Percentiles rank a stretch among this genome's conserved stretches.
Evolutionary conservation across 2,113 vertebrate species (phyloP).

Genomic region (Nansenia antarctica): DNA sequence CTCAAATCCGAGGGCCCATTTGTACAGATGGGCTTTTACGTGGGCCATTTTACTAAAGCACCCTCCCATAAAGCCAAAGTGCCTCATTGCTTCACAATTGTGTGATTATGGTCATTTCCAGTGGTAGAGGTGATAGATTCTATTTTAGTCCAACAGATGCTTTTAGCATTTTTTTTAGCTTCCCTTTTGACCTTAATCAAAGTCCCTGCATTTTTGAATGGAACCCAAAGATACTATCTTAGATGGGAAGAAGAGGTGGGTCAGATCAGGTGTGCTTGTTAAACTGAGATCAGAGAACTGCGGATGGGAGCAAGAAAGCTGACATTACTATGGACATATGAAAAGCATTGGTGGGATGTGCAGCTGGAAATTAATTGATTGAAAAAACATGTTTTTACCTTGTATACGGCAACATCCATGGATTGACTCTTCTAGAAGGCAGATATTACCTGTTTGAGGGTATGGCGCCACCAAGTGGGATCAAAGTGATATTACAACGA

Average conservation of each 20-base stretch:
- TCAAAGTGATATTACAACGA: constrained; percentile 7
- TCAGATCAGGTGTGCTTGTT: constrained; percentile 23
- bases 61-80: constrained; percentile 64
- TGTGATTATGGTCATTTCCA: constrained; percentile 64
- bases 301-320: background rate
- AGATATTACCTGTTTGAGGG: background rate
- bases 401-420: background rate
- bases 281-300: background rate
- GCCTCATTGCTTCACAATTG: constrained; percentile 64
- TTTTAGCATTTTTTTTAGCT: constrained; percentile 60
- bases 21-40: constrained; percentile 66
- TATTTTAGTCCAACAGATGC: constrained; percentile 52
- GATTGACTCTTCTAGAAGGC: background rate
- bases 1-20: constrained; percentile 58
- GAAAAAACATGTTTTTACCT: background rate
- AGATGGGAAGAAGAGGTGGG: too few species aligned
- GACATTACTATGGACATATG: background rate
- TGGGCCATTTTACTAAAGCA: constrained; percentile 62
- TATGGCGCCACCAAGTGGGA: constrained; percentile 54
- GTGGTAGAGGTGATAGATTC: constrained; percentile 53
- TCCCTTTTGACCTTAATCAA: constrained; percentile 59
- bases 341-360: background rate
- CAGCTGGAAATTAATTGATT: background rate
- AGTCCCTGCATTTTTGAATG: constrained; percentile 52
- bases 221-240: constrained; percentile 40